Evolutionary conservation across 2,888 invertebrate species (phyloP), one percentile per base, ranked within the genome.

Genomic region (Perithous albicinctus): DNA sequence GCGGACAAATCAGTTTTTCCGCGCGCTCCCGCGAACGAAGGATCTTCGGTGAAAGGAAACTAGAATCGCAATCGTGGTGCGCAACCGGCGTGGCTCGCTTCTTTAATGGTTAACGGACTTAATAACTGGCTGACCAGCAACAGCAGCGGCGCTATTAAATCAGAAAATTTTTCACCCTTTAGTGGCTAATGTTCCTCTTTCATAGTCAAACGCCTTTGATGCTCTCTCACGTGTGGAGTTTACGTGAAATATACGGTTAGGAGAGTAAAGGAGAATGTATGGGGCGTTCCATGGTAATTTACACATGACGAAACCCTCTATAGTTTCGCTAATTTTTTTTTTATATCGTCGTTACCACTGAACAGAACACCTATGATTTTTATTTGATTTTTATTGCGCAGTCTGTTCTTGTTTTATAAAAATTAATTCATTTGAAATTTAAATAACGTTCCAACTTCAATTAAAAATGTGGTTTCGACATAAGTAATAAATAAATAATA

Each of bases 21-120:
- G 59, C n/a, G n/a, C n/a, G n/a, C 48, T 41, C 35, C 59, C 48
- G 56, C 73, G 64, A 54, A 38, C 83, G 85, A 89, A 88, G 86
- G 86, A 89, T 86, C 79, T 82, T 73, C 86, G 83, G 88, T 89
- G 89, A 89, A 89, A 89, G 88, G 88, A 85, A 87, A 85, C 86
- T 56, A 69, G 75, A 85, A 85, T 79, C 67, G 74, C 78, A 86
- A 82, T 78, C 69, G 48, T 26, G 2, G 26, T 26, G 20, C 48
- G 20, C 20, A 48, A 51, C 59, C 43, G 75, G 46, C 59, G 69
- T 56, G 66, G 74, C 80, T 78, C 72, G 75, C 82, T 70, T 78
- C 81, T 78, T 82, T 79, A 78, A 83, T 83, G 83, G 78, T 80
- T 66, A 81, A 83, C 82, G 77, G 61, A 81, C 69, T 72, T 84